Percentiles rank a stretch among this genome's conserved stretches.
Conservation (phyloP, 2,113 vertebrate species). For the Mobula birostris region DNA sequence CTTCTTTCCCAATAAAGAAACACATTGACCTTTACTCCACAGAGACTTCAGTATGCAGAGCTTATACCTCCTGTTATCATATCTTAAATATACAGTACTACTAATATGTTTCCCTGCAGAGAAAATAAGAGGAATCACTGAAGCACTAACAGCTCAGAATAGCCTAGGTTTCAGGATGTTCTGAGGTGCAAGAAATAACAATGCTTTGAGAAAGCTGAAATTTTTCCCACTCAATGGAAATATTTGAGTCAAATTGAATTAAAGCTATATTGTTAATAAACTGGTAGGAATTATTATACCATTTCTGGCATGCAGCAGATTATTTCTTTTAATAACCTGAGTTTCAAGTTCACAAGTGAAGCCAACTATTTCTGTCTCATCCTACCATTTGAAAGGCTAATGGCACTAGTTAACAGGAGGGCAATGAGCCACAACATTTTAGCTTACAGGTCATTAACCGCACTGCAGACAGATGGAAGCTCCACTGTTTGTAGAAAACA, state of each 20-base stretch:
- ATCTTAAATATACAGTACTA: neutral
- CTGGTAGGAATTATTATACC: neutral
- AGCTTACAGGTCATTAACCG: slow-evolving; percentile 18
- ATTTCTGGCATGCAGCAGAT: neutral
- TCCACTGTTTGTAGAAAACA: neutral
- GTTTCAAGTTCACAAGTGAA: neutral
- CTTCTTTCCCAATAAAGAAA: neutral
- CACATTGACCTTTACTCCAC: neutral
- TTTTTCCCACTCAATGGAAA: neutral
- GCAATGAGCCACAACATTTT: slow-evolving; percentile 25
- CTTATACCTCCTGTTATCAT: neutral
- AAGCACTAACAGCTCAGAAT: neutral
- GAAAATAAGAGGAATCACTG: neutral
- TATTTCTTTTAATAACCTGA: neutral
- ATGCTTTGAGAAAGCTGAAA: neutral
- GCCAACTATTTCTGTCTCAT: neutral
- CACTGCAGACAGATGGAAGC: slow-evolving; percentile 27
- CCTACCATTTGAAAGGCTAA: neutral
- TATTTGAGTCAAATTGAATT: neutral
- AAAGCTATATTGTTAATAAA: neutral
- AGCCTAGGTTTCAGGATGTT: neutral
- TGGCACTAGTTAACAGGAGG: neutral
- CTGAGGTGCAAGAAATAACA: neutral
- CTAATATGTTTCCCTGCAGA: neutral
- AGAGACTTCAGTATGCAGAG: neutral